Evolutionary conservation across 2,113 vertebrate genomes (phyloP).

Genomic region (Silurus glanis): DNA sequence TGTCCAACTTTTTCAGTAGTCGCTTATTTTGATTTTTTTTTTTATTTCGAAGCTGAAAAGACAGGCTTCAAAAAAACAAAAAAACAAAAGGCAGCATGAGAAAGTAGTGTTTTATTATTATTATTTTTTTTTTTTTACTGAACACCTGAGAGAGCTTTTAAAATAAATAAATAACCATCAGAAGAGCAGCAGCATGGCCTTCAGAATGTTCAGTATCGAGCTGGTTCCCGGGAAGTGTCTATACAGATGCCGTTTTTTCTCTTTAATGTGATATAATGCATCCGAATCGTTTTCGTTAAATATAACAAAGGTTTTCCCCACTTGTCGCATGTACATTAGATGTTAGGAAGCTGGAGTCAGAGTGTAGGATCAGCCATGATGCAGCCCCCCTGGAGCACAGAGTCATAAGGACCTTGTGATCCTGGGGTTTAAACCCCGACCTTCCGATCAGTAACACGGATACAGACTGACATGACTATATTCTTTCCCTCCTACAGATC

Average conservation of each 20-base stretch:
- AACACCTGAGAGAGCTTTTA: background rate
- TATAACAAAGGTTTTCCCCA: too few relatives aligned
- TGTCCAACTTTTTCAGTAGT: background rate
- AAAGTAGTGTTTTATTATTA: too few relatives aligned
- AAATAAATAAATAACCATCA: too few relatives aligned
- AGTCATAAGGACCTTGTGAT: too few relatives aligned
- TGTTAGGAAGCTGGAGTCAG: too few relatives aligned
- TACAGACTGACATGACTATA: background rate
- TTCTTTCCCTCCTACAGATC: slow-evolving; percentile 70
- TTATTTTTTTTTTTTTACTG: background rate
- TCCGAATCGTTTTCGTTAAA: background rate
- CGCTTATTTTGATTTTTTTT: slow-evolving; percentile 23
- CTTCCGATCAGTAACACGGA: too few relatives aligned
- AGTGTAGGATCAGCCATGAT: too few relatives aligned
- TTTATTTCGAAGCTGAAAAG: background rate
- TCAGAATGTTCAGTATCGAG: background rate
- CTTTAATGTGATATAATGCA: background rate
- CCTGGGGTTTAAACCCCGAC: too few relatives aligned
- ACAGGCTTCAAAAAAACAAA: background rate
- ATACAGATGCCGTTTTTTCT: background rate
- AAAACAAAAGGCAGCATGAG: too few relatives aligned
- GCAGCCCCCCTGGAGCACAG: too few relatives aligned
- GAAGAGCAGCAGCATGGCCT: background rate
- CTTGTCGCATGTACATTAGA: too few relatives aligned
- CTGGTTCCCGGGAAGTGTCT: background rate